phyloP scores from a whole-genome alignment of 2,797 vertebrate species.

The Bucorvus abyssinicus region DNA sequence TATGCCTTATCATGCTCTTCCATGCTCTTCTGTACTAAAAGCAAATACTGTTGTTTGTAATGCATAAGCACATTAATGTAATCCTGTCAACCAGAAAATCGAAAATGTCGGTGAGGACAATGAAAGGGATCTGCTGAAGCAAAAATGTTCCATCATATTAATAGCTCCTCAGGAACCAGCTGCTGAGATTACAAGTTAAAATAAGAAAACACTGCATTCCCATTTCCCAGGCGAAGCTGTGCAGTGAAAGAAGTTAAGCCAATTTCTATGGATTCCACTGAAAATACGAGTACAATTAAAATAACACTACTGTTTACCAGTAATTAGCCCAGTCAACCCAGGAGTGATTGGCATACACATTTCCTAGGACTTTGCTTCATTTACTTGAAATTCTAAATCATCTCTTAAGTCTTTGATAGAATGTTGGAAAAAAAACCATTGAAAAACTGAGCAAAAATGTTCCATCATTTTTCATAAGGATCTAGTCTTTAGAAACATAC shows the following conservation, averaged over 20 bases:
- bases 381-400: not conserved
- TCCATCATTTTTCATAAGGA: not conserved
- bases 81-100: not conserved
- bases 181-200: not conserved
- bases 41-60: not conserved
- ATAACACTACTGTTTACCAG: not conserved
- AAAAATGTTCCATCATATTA: not conserved
- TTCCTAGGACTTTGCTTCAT: not conserved
- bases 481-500: not conserved
- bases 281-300: not conserved
- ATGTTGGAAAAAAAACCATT: not conserved
- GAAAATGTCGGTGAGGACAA: not conserved
- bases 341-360: rapidly evolving
- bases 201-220: not conserved
- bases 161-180: not conserved
- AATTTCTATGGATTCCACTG: not conserved
- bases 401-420: not conserved
- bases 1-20: not conserved
- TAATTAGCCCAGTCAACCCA: not conserved
- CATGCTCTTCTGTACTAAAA: not conserved
- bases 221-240: not conserved
- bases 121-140: not conserved
- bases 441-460: not conserved
- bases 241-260: not conserved
- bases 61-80: not conserved